Percentiles rank a stretch among this genome's conserved stretches.
Evolutionary conservation across 2,113 vertebrate species (phyloP).

Genomic region (Kobus ellipsiprymnus): DNA sequence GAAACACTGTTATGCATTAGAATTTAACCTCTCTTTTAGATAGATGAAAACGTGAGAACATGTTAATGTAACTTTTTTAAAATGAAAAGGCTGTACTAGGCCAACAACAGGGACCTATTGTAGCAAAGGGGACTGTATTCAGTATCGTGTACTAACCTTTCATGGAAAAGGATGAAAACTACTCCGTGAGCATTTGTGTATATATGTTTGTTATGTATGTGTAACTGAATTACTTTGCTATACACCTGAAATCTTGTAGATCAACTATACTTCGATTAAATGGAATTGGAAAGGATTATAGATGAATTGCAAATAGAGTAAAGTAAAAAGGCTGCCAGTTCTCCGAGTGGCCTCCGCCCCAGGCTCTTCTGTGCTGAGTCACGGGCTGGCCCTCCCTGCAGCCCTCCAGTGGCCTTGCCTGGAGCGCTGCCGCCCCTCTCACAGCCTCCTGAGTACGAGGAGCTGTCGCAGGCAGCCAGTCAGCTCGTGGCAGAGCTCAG

Average conservation of each 20-base stretch:
- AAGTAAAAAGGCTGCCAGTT: background rate
- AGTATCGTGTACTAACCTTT: no score
- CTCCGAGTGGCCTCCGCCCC: background rate
- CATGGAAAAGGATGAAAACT: background rate
- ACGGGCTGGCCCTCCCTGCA: background rate
- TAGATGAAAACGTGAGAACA: background rate
- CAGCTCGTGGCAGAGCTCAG: no score
- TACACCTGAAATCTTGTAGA: background rate
- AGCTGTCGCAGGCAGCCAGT: no score
- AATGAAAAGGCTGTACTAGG: background rate
- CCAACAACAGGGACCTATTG: background rate
- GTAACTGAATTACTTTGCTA: background rate
- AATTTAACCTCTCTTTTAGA: background rate
- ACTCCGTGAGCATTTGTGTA: background rate
- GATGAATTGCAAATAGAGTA: background rate
- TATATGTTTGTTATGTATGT: fast-evolving
- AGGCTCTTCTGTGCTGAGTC: background rate
- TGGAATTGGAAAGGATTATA: background rate
- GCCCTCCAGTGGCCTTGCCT: background rate
- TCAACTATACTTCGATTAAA: background rate
- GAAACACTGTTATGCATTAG: background rate
- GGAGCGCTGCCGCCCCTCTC: fast-evolving
- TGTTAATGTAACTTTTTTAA: background rate
- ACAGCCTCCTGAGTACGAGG: fast-evolving
- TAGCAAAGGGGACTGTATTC: background rate